Conservation (phyloP, 1,140 invertebrate genomes). For the Polypedilum pembai region DNA sequence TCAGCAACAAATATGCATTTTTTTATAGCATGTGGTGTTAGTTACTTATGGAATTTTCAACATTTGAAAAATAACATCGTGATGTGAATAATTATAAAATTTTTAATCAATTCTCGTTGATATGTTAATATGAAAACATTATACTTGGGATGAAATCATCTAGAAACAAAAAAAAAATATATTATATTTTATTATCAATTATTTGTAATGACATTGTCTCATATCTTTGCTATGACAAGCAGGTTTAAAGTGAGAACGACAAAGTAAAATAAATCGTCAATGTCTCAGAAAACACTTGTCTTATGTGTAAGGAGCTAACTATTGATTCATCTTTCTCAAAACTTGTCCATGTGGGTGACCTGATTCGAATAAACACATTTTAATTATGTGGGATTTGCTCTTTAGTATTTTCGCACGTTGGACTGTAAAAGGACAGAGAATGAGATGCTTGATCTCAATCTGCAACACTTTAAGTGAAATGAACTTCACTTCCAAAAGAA, state of each 20-base stretch:
- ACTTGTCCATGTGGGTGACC: neutral
- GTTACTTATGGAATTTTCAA: too few species aligned
- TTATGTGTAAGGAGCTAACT: neutral
- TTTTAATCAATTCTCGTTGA: too few species aligned
- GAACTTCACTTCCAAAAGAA: conserved; percentile 9
- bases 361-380: neutral
- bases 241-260: neutral
- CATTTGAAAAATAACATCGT: too few species aligned
- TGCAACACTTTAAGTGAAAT: conserved; percentile 13
- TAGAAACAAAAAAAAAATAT: too few species aligned
- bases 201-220: neutral
- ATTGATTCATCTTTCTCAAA: neutral
- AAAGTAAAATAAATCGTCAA: neutral
- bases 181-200: neutral
- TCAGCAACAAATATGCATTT: too few species aligned
- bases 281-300: conserved; percentile 2
- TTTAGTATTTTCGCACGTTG: neutral
- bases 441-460: neutral
- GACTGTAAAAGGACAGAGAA: neutral
- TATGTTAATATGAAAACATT: too few species aligned
- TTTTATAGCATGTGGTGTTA: too few species aligned
- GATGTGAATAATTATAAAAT: too few species aligned
- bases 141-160: too few species aligned
- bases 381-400: conserved; percentile 4
- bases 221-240: neutral